A percentile compares a stretch with the other conserved stretches of the same genome.
Conservation (phyloP, 2,888 invertebrate genomes). For the Lepidocyrtoides sp. region DNA sequence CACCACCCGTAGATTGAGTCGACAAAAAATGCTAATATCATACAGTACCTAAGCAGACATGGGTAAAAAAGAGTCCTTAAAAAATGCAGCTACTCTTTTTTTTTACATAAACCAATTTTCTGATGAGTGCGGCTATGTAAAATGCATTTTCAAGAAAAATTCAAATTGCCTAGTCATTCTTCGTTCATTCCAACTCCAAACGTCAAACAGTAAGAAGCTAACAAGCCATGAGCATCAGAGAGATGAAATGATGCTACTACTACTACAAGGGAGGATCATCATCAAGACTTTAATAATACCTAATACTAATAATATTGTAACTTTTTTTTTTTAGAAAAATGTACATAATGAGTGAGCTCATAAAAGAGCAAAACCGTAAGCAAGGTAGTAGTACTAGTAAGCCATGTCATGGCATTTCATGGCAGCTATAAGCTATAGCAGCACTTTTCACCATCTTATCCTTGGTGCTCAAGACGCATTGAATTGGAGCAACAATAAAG, state of each 20-base stretch:
- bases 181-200: conserved; percentile 30
- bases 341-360: conserved; percentile 57
- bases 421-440: neutral
- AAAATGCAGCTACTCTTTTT: neutral
- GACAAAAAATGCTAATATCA: conserved; percentile 29
- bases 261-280: neutral
- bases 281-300: conserved; percentile 29
- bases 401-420: too few relatives aligned
- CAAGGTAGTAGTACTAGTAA: neutral
- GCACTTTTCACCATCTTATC: neutral
- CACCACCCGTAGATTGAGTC: conserved; percentile 12
- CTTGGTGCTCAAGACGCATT: conserved; percentile 20
- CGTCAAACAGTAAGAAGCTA: conserved; percentile 16
- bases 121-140: conserved; percentile 24
- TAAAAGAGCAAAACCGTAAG: conserved; percentile 46
- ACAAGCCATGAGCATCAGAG: conserved; percentile 52
- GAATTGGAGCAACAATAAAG: conserved; percentile 61
- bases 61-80: neutral
- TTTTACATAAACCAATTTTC: neutral
- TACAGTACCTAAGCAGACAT: neutral
- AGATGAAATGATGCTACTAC: conserved; percentile 25
- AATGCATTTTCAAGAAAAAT: conserved; percentile 49
- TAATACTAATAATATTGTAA: too few relatives aligned
- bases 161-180: conserved; percentile 70
- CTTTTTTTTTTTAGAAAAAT: conserved; percentile 60